Base-by-base conservation (phyloP, 1,140 invertebrate species). In the Anoplophora glabripennis region DNA sequence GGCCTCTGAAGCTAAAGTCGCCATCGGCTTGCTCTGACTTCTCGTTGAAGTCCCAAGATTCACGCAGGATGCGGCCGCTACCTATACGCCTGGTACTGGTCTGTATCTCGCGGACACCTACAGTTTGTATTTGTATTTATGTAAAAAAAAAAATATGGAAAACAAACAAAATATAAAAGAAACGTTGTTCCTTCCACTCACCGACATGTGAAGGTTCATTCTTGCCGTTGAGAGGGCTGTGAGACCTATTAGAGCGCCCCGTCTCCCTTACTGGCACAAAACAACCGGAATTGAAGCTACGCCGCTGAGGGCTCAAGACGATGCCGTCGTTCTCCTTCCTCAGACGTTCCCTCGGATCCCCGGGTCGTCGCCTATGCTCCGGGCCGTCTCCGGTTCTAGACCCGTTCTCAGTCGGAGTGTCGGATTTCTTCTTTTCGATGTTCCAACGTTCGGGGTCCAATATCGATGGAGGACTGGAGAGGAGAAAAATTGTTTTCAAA, bases 211-310 rank as follows among this genome's bases (percentile, higher is more conserved):
- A 12, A 5, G 52, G 36, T 9, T 63, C 48, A 37, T 55, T 48
- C 44, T 68, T 68, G 8, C 58, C 54, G 1, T 63, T 66, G 0
- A 72, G 47, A 4, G 72, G 72, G 55, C 76, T 85, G 53, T 77
- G 83, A 41, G 78, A 77, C 61, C 77, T 77, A 69, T 75, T 78
- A 54, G 68, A 73, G 65, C 57, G 77, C 68, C 34, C 77, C 15
- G 17, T 9, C 14, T 49, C 48, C 14, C 59, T 53, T 15, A 57
- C 81, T 4, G 80, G 79, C 21, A 87, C 86, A 58, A 83, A 87
- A 76, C 91, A 93, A 46, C 91, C 91, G 10, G 88, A 88, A 62
- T 88, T 89, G 79, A 93, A 93, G 72, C 86, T 89, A 38, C 86
- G 81, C 7, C 91, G 80, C 70, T 92, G 90, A 40, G 91, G 91